phyloP scores from a whole-genome alignment of 30 jellyfish, hydroid and myxozoan species.

The Nemopilema nomurai region DNA sequence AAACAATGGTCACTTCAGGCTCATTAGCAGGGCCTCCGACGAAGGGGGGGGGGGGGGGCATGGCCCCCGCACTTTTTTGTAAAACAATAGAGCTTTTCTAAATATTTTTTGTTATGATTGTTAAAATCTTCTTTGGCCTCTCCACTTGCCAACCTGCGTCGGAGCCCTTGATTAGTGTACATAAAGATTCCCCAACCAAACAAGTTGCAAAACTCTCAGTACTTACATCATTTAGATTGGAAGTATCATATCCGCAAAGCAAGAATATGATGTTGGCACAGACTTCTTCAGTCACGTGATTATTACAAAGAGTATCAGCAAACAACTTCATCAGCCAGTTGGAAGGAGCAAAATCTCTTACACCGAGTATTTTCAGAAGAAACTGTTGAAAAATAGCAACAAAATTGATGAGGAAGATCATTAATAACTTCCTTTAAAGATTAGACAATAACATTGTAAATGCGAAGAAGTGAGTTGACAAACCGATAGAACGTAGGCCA shows the following conservation, averaged over 20 bases:
- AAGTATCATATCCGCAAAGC: conserved; percentile 85
- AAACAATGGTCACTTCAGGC: too few species aligned
- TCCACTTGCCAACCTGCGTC: too few species aligned
- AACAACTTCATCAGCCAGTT: conserved; percentile 58
- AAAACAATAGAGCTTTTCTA: too few species aligned
- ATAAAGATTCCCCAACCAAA: background rate
- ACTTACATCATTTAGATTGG: conserved; percentile 72
- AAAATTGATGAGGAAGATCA: background rate
- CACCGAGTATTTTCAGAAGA: conserved; percentile 74
- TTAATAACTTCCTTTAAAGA: background rate
- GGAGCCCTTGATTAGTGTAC: too few species aligned
- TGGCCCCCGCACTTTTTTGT: too few species aligned
- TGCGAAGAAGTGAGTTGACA: too few species aligned
- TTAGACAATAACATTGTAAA: too few species aligned
- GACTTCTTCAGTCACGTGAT: conserved; percentile 29
- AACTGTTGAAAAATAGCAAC: conserved; percentile 29
- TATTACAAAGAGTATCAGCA: conserved; percentile 70
- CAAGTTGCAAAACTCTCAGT: background rate
- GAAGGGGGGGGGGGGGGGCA: too few species aligned
- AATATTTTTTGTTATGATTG: too few species aligned
- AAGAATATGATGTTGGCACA: conserved; percentile 80
- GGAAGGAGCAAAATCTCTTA: conserved; percentile 87
- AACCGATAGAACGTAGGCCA: too few species aligned
- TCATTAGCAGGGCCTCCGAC: too few species aligned
- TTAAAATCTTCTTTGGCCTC: too few species aligned